Evolutionary conservation across 2,888 invertebrate genomes (phyloP).

Genomic region (Thymelicus sylvestris): DNA sequence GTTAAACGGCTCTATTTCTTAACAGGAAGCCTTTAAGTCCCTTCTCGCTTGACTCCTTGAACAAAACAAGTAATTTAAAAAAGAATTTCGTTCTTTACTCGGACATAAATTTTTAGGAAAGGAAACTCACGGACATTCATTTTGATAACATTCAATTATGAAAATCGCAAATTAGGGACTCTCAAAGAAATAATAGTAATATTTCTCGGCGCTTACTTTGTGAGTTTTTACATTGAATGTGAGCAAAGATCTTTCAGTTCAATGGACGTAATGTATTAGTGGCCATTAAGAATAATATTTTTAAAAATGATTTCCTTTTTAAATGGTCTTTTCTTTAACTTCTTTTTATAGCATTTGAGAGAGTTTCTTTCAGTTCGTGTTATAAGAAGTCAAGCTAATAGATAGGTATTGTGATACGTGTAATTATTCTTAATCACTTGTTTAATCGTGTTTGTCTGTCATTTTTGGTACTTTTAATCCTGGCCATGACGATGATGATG

Average conservation of each 20-base stretch:
- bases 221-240: constrained; percentile 57
- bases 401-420: too few species aligned
- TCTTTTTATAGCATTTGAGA: not conserved
- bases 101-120: constrained; percentile 55
- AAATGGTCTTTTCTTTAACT: not conserved
- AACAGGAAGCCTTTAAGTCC: constrained; percentile 39
- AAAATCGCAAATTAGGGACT: constrained; percentile 61
- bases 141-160: constrained; percentile 70
- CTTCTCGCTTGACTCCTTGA: constrained; percentile 43
- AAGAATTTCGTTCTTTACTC: constrained; percentile 44
- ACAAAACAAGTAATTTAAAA: constrained; percentile 53
- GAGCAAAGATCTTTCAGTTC: constrained; percentile 50
- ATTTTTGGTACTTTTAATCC: not conserved
- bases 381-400: not conserved
- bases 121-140: constrained; percentile 54
- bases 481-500: too few species aligned
- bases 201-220: constrained; percentile 48
- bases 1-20: constrained; percentile 41
- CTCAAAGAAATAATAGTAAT: constrained; percentile 42
- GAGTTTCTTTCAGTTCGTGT: not conserved
- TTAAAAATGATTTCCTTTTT: constrained; percentile 16
- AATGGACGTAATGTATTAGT: constrained; percentile 49
- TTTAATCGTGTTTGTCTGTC: not conserved
- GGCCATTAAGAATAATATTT: constrained; percentile 47
- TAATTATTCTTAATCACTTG: too few species aligned